Percentiles rank a stretch among this genome's conserved stretches.
phyloP scores from a whole-genome alignment of 2,113 vertebrate species.

The Hippocampus comes region DNA sequence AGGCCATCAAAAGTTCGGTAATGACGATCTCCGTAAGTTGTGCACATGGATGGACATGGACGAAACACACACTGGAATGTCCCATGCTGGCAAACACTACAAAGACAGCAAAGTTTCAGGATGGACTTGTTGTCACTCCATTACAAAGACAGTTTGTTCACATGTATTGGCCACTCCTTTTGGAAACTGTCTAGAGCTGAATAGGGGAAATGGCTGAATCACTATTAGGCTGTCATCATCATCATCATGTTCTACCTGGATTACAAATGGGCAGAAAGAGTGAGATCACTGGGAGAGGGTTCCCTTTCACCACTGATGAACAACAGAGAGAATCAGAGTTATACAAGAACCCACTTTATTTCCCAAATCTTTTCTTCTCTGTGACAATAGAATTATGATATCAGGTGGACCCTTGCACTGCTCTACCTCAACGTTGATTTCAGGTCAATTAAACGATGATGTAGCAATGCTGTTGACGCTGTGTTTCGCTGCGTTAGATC shows the following conservation, averaged over 20 bases:
- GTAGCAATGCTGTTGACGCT: slow-evolving; percentile 21
- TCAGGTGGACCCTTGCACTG: slow-evolving; percentile 55
- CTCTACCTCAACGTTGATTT: slow-evolving; percentile 24
- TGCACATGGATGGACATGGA: slow-evolving; percentile 92
- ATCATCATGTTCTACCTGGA: slow-evolving; percentile 42
- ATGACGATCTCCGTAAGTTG: slow-evolving; percentile 87
- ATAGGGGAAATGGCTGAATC: slow-evolving; percentile 48
- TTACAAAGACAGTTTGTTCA: slow-evolving; percentile 28
- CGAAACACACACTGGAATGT: slow-evolving; percentile 85
- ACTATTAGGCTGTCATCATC: slow-evolving; percentile 56
- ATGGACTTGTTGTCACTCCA: slow-evolving; percentile 52
- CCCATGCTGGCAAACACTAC: slow-evolving; percentile 86
- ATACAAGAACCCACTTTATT: slow-evolving; percentile 59
- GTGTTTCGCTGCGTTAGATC: slow-evolving; percentile 31
- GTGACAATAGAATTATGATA: slow-evolving; percentile 58
- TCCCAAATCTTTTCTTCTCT: slow-evolving; percentile 17
- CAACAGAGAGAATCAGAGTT: slow-evolving; percentile 49
- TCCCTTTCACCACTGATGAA: slow-evolving; percentile 52
- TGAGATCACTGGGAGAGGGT: slow-evolving; percentile 54
- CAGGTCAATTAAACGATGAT: slow-evolving; percentile 38
- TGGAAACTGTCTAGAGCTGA: slow-evolving; percentile 38
- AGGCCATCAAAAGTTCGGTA: slow-evolving; percentile 92
- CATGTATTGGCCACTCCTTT: slow-evolving; percentile 41
- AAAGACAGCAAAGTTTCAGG: slow-evolving; percentile 44
- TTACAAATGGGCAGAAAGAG: slow-evolving; percentile 42